Conservation (phyloP, 35 echinoderm and acorn worm genomes). For the Ophioderma brevispina region DNA sequence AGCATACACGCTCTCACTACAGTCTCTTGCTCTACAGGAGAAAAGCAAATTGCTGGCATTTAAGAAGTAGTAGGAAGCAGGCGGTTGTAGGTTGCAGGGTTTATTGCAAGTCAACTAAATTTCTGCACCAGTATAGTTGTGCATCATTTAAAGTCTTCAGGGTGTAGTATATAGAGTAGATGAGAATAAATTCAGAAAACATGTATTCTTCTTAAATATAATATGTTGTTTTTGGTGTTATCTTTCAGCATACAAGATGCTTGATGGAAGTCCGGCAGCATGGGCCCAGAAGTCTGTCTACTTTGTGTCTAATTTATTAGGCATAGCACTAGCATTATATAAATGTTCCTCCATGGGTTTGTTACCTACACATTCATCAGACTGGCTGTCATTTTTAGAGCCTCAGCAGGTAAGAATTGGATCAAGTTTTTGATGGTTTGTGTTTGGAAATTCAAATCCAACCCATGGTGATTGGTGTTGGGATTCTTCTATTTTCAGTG, state of each 20-base stretch:
- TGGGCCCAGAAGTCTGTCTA: constrained; percentile 88
- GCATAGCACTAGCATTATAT: constrained; percentile 87
- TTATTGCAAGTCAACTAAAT: too few relatives aligned
- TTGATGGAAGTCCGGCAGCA: constrained; percentile 90
- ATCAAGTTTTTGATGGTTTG: background rate
- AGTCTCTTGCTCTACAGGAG: too few relatives aligned
- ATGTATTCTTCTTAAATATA: too few relatives aligned
- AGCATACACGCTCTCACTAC: too few relatives aligned
- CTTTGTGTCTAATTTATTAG: constrained; percentile 77
- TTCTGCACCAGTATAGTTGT: too few relatives aligned
- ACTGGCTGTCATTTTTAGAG: constrained; percentile 98
- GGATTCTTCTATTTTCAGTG: background rate
- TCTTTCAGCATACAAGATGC: constrained; percentile 85
- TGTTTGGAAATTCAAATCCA: background rate
- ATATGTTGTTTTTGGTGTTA: too few relatives aligned
- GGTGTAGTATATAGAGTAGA: too few relatives aligned
- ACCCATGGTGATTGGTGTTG: background rate
- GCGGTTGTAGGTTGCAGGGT: too few relatives aligned
- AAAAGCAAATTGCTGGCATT: too few relatives aligned
- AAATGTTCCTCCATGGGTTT: constrained; percentile 98
- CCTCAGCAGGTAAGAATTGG: constrained; percentile 75
- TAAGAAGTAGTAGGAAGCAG: too few relatives aligned
- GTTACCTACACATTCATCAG: constrained; percentile 93
- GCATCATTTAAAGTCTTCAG: too few relatives aligned
- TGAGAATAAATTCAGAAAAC: too few relatives aligned